A percentile compares a stretch with the other conserved stretches of the same genome.
phyloP scores from a whole-genome alignment of 2,888 invertebrate genomes.

The Strigamia crassipes region DNA sequence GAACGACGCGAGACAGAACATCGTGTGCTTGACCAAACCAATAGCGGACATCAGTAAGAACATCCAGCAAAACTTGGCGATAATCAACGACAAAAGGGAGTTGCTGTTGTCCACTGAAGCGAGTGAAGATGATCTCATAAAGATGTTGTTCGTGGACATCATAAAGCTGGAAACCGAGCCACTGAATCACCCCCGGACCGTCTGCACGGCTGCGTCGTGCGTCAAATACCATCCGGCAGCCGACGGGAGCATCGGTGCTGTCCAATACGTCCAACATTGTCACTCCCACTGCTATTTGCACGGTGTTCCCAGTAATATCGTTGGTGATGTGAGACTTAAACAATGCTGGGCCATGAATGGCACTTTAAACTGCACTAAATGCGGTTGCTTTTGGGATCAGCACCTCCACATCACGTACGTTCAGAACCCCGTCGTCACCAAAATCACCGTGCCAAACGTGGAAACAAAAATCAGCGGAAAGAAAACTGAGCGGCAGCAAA shows the following conservation, averaged over 20 bases:
- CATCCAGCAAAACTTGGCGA: constrained; percentile 42
- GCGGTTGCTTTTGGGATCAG: neutral
- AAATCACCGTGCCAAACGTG: neutral
- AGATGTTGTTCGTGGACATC: neutral
- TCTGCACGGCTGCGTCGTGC: constrained; percentile 3
- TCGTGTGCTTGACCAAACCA: constrained; percentile 39
- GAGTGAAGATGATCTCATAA: neutral
- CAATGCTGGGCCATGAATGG: neutral
- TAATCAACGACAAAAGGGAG: neutral
- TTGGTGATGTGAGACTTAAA: neutral
- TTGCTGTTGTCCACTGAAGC: neutral
- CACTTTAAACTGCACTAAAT: neutral
- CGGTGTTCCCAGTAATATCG: neutral
- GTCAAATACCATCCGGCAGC: neutral
- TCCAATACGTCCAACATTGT: neutral
- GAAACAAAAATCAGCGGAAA: neutral
- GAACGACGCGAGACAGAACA: constrained; percentile 27
- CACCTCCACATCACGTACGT: neutral
- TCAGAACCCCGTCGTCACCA: neutral
- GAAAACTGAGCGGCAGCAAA: neutral
- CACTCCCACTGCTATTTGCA: constrained; percentile 27
- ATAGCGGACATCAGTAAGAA: constrained; percentile 44
- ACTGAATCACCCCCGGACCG: constrained; percentile 12
- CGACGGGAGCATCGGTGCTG: neutral
- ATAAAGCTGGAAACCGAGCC: constrained; percentile 11